Evolutionary conservation across 1,140 invertebrate species (phyloP).

Genomic region (Portunus trituberculatus): DNA sequence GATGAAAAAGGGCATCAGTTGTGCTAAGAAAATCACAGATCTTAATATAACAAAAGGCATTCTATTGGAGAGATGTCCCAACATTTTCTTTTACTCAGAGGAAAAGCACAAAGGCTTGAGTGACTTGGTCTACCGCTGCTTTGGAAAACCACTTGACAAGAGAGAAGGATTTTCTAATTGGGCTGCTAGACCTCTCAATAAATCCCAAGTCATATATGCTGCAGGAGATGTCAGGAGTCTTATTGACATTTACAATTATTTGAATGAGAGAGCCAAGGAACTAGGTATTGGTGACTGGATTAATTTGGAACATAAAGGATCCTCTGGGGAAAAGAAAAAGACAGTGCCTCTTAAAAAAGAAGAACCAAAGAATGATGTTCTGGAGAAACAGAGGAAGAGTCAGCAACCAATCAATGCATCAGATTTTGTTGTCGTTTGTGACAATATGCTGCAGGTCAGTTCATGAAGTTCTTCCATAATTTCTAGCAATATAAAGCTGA

Average conservation of each 20-base stretch:
- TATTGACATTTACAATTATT: conserved; percentile 44
- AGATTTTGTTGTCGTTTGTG: conserved; percentile 63
- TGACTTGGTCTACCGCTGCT: conserved; percentile 65
- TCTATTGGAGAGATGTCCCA: conserved; percentile 41
- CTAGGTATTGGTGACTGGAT: conserved; percentile 46
- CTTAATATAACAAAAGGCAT: conserved; percentile 57
- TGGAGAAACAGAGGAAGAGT: neutral
- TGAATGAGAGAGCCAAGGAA: conserved; percentile 45
- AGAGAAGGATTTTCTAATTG: conserved; percentile 63
- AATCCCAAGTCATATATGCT: conserved; percentile 58
- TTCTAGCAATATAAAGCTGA: too few species aligned
- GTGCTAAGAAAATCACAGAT: conserved; percentile 58
- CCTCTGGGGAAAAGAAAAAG: conserved; percentile 37
- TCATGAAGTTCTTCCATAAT: neutral
- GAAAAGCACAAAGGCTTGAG: conserved; percentile 58
- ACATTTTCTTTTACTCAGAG: conserved; percentile 52
- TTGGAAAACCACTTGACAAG: conserved; percentile 60
- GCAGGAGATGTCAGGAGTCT: conserved; percentile 53
- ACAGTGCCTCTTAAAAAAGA: neutral
- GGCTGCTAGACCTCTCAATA: conserved; percentile 62
- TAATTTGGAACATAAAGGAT: conserved; percentile 16
- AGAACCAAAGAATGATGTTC: neutral
- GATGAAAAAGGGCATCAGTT: conserved; percentile 39
- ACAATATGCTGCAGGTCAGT: conserved; percentile 69
- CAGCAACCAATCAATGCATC: conserved; percentile 35